These are phyloP conservation scores for Physella acuta DNA, from an alignment of 1,140 invertebrate genomes.

Conservation along the genomic window DNA sequence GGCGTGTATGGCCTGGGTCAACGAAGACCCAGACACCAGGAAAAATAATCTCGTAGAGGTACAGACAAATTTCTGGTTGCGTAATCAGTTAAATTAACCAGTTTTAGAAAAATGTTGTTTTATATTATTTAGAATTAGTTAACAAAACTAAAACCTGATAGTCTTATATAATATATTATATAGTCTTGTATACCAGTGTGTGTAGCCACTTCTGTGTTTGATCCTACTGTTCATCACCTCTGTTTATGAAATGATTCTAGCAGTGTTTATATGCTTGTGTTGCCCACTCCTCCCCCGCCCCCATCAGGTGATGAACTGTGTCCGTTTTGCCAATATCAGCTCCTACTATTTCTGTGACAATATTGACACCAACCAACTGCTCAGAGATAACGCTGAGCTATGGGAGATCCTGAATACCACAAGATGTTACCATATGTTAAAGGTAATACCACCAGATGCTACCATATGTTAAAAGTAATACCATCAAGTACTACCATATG, in stretches of 20 bases:
- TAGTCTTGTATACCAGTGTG: no score
- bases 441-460: conserved; percentile 43
- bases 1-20: conserved; percentile 64
- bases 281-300: no score
- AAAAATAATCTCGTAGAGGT: conserved; percentile 41
- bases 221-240: no score
- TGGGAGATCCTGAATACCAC: conserved; percentile 40
- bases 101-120: no score
- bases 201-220: no score
- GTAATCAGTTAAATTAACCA: no score
- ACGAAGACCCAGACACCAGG: conserved; percentile 54
- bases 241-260: no score
- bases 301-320: conserved; percentile 62
- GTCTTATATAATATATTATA: no score
- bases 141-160: no score
- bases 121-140: no score
- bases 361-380: conserved; percentile 60
- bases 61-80: no score
- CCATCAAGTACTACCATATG: conserved; percentile 54
- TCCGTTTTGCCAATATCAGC: conserved; percentile 65
- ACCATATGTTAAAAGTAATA: conserved; percentile 47
- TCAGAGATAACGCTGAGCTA: conserved; percentile 45
- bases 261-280: no score
- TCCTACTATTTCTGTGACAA: conserved; percentile 68
- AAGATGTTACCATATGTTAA: conserved; percentile 53